These are phyloP conservation scores for Gymnocypris eckloni DNA, from an alignment of 2,797 vertebrate genomes.

Conservation along the genomic window DNA sequence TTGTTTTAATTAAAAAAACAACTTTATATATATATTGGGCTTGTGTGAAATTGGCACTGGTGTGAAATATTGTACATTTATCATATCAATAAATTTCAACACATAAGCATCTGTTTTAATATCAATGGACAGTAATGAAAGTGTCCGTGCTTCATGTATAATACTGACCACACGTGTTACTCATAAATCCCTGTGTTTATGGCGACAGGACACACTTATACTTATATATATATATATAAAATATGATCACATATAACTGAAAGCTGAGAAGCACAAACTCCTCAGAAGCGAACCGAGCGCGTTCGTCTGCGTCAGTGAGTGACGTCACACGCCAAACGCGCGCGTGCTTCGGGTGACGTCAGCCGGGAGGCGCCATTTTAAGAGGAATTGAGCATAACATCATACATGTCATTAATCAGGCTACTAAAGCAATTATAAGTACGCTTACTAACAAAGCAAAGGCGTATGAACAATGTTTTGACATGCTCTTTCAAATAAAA, in stretches of 20 bases:
- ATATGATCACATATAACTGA: not conserved
- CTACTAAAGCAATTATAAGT: too few species aligned
- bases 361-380: too few species aligned
- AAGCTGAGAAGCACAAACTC: not conserved
- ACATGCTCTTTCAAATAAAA: too few species aligned
- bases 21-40: not conserved
- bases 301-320: too few species aligned
- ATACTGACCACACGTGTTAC: not conserved
- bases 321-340: too few species aligned
- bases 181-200: constrained; percentile 1
- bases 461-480: too few species aligned
- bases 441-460: too few species aligned
- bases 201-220: not conserved
- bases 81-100: not conserved
- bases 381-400: too few species aligned
- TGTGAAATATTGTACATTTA: not conserved
- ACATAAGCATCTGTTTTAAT: not conserved
- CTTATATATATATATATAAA: not conserved
- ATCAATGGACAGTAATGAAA: not conserved
- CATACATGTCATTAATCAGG: too few species aligned
- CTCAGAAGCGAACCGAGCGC: too few species aligned
- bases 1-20: too few species aligned
- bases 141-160: not conserved
- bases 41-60: not conserved
- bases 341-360: too few species aligned